Evolutionary conservation across 2,888 invertebrate genomes (phyloP).

Genomic region (Diloba caeruleocephala): DNA sequence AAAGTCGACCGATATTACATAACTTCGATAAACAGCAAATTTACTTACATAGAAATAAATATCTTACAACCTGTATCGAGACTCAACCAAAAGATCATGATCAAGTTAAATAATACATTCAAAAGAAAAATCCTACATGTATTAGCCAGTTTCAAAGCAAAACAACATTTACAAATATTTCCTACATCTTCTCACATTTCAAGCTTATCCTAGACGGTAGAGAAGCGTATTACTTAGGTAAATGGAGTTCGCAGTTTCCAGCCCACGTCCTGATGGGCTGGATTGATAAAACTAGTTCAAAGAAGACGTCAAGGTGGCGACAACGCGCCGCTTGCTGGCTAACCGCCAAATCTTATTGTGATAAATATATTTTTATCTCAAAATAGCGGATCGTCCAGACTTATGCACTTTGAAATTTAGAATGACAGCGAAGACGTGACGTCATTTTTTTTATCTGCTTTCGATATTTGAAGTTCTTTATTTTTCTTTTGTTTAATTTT

Average conservation of each 20-base stretch:
- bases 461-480: conserved; percentile 1
- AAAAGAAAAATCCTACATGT: background rate
- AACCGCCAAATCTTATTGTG: conserved; percentile 45
- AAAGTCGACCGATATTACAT: too few relatives aligned
- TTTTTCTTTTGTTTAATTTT: background rate
- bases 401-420: conserved; percentile 24
- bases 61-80: too few relatives aligned
- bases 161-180: conserved; percentile 4
- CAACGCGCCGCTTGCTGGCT: conserved; percentile 43
- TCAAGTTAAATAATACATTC: background rate
- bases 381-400: conserved; percentile 11
- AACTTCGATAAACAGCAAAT: too few relatives aligned
- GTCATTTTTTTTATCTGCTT: background rate
- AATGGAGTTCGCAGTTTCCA: conserved; percentile 42
- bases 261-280: conserved; percentile 51
- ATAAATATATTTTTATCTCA: conserved; percentile 49
- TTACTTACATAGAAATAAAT: too few relatives aligned
- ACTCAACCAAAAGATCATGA: background rate
- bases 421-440: conserved; percentile 11
- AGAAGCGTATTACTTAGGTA: conserved; percentile 36
- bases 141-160: conserved; percentile 1
- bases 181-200: conserved; percentile 24
- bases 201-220: conserved; percentile 28
- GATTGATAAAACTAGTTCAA: conserved; percentile 60
- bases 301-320: conserved; percentile 48